These are phyloP conservation scores for Podiceps cristatus DNA, from an alignment of 2,113 vertebrate species.

Conservation along the genomic window DNA sequence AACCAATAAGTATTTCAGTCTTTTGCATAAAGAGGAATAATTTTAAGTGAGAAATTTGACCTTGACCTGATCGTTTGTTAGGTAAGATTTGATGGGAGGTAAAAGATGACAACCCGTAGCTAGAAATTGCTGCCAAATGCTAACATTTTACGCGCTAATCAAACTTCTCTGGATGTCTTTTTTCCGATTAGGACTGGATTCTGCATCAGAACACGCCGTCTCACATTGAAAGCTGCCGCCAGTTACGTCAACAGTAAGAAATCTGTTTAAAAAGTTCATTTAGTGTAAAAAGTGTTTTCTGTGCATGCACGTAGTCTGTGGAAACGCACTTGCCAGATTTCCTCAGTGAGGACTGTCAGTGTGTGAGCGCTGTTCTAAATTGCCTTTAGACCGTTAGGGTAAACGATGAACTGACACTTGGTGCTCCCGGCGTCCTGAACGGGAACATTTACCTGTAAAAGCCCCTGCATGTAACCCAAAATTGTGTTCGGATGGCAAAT, in stretches of 20 bases:
- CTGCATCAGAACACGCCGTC: slow-evolving; percentile 87
- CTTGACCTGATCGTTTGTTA: rapidly evolving
- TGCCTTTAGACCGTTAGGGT: not conserved
- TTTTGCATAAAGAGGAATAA: no score
- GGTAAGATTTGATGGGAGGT: not conserved
- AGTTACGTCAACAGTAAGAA: slow-evolving; percentile 86
- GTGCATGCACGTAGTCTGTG: not conserved
- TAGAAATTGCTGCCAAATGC: rapidly evolving
- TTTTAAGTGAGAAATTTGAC: not conserved
- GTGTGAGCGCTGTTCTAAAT: rapidly evolving
- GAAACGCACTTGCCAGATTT: not conserved
- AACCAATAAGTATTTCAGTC: no score
- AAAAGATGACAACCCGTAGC: rapidly evolving
- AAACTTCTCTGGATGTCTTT: not conserved
- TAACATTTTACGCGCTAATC: rapidly evolving
- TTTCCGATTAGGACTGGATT: slow-evolving; percentile 87
- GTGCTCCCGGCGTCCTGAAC: not conserved
- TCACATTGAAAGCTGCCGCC: slow-evolving; percentile 88
- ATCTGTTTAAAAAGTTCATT: not conserved
- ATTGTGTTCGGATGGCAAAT: rapidly evolving
- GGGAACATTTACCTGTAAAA: not conserved
- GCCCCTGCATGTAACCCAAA: not conserved
- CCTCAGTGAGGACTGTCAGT: not conserved
- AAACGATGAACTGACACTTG: not conserved
- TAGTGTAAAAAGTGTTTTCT: not conserved